phyloP scores from a whole-genome alignment of 1,140 invertebrate species.

The Tachypleus tridentatus region DNA sequence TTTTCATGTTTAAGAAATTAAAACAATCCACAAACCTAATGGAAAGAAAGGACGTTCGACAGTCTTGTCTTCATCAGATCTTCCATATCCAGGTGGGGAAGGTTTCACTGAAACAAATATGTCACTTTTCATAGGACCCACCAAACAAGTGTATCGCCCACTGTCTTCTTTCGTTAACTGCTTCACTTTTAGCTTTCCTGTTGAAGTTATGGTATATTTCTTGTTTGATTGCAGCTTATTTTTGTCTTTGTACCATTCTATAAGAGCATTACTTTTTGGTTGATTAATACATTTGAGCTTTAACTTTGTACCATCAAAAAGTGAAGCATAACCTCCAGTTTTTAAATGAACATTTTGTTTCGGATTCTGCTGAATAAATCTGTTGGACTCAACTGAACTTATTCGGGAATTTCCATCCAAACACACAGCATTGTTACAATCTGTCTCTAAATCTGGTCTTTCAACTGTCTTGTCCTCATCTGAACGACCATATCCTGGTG shows the following conservation, averaged over 20 bases:
- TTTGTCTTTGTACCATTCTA: not conserved
- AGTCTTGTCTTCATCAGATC: conserved; percentile 19
- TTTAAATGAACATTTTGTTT: too few relatives aligned
- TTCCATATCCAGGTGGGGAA: conserved; percentile 9
- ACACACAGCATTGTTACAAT: too few relatives aligned
- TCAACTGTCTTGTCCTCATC: conserved; percentile 22
- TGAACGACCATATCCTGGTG: conserved; percentile 10
- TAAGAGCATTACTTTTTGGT: too few relatives aligned
- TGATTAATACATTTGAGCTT: too few relatives aligned
- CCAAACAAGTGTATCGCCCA: conserved; percentile 66
- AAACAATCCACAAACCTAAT: too few relatives aligned
- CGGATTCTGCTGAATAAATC: too few relatives aligned
- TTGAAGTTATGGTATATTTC: conserved; percentile 66
- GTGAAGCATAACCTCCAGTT: too few relatives aligned
- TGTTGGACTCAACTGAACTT: too few relatives aligned
- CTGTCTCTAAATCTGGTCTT: not conserved
- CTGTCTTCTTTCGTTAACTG: conserved; percentile 59
- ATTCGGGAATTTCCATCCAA: too few relatives aligned
- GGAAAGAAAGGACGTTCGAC: conserved; percentile 10
- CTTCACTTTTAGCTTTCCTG: conserved; percentile 68
- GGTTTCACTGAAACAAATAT: conserved; percentile 27
- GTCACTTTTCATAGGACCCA: conserved; percentile 26
- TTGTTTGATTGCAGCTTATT: conserved; percentile 6
- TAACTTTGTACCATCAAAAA: too few relatives aligned
- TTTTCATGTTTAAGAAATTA: too few relatives aligned